Evolutionary conservation across 2,797 vertebrate species (phyloP), one percentile per base, ranked within the genome.

Genomic region (Esox lucius): DNA sequence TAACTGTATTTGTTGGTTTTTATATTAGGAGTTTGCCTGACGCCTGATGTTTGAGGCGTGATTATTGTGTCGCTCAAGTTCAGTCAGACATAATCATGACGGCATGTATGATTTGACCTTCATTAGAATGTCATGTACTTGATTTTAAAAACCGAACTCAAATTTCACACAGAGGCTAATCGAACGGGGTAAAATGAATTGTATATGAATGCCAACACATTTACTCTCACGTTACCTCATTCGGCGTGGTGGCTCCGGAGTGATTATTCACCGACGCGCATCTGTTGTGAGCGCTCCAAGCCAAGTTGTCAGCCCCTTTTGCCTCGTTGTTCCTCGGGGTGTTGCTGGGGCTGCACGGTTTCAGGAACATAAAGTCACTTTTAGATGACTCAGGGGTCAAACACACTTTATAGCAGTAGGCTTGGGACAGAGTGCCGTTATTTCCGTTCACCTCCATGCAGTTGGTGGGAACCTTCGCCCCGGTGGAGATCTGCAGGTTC

Each of bases 301-400:
- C 81, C 68, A 84, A 88, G 75, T 90, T 93, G 24, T 95, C 91
- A 0, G 93, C 82, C 76, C 91, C 92, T 80, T 95, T 95, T 78
- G 95, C 89, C 80, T 92, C 92, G 48, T 97, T 97, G 90, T 96
- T 97, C 68, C 94, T 87, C 17, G 92, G 93, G 4, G 92, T 88
- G 73, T 87, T 86, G 75, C 90, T 1, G 24, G 95, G 93, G 83
- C 94, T 95, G 91, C 94, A 96, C 75, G 96, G 95, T 87, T 96
- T 97, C 76, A 97, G 90, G 83, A 97, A 97, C 96, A 96, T 97
- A 82, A 97, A 97, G 93, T 97, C 96, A n/a, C 96, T 96, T 89
- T 97, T 96, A 79, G 95, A 93, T 2, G 96, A 97, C 81, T 96
- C 96, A 0, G 96, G 96, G 48, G 93, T 95, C 13, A 97, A 91